phyloP scores from a whole-genome alignment of 30 jellyfish, hydroid and myxozoan genomes.

The Turritopsis dohrnii region DNA sequence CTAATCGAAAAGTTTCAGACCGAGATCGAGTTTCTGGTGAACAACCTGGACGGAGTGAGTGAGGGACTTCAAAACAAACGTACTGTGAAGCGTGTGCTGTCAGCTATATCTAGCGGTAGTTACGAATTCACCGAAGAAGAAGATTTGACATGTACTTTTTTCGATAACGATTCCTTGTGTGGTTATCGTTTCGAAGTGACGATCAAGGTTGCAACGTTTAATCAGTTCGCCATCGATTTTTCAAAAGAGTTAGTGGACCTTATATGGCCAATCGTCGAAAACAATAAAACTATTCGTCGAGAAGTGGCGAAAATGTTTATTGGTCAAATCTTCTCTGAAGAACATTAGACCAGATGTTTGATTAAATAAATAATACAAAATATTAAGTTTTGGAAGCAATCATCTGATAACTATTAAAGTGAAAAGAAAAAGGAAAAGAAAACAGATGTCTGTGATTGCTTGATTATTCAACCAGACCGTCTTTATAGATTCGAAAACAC shows the following conservation, averaged over 20 bases:
- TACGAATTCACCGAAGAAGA: conserved; percentile 56
- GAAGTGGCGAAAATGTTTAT: conserved; percentile 46
- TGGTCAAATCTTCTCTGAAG: conserved; percentile 15
- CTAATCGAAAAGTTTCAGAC: conserved; percentile 34
- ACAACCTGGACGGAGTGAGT: neutral
- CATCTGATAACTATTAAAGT: neutral
- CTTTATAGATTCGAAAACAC: too few relatives aligned
- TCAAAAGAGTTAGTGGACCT: conserved; percentile 42
- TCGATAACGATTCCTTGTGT: conserved; percentile 74
- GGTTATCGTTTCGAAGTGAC: conserved; percentile 65
- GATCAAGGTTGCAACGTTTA: conserved; percentile 45
- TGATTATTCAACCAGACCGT: neutral
- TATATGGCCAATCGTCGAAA: conserved; percentile 55
- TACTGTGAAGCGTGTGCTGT: conserved; percentile 38
- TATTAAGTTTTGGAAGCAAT: neutral
- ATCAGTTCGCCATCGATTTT: conserved; percentile 71
- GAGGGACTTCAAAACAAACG: conserved; percentile 67
- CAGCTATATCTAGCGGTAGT: conserved; percentile 68
- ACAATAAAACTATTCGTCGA: conserved; percentile 35
- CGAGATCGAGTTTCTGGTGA: conserved; percentile 40
- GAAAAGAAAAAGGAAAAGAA: neutral
- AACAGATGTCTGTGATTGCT: neutral
- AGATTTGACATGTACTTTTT: conserved; percentile 58
- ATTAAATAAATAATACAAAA: too few relatives aligned
- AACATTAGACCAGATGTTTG: too few relatives aligned